Percentiles rank a stretch among this genome's conserved stretches.
Conservation (phyloP, 2,797 vertebrate species). For the Arremon aurantiirostris region DNA sequence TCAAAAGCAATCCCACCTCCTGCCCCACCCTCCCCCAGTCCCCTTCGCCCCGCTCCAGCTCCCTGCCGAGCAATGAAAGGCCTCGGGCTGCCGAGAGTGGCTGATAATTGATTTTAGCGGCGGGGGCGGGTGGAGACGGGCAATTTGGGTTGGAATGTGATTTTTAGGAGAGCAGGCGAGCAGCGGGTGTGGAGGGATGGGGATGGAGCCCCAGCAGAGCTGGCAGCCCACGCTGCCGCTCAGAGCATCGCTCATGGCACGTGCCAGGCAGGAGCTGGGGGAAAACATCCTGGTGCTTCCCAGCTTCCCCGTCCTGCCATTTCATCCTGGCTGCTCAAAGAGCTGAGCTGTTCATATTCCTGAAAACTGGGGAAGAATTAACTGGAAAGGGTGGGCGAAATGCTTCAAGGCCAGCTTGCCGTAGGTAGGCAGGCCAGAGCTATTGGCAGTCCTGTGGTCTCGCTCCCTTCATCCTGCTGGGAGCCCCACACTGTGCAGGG, state of each 20-base stretch:
- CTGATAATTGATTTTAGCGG: constrained; percentile 48
- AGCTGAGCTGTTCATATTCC: neutral
- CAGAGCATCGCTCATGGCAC: neutral
- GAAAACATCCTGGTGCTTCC: neutral
- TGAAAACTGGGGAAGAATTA: neutral
- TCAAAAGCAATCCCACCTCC: constrained; percentile 33
- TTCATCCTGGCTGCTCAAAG: neutral
- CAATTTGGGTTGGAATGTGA: constrained; percentile 60
- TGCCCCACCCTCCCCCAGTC: neutral
- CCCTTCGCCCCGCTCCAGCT: neutral
- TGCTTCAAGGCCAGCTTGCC: neutral
- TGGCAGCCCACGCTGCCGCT: neutral
- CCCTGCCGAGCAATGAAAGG: constrained; percentile 31
- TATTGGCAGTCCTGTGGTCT: accelerated
- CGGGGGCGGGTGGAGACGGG: constrained; percentile 38
- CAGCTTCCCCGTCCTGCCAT: neutral
- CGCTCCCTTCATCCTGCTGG: neutral
- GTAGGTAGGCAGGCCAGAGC: neutral
- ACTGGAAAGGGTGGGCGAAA: neutral
- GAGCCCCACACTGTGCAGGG: accelerated
- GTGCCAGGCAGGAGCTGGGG: neutral
- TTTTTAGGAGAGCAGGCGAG: constrained; percentile 38
- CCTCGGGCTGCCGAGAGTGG: neutral
- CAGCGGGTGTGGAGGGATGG: constrained; percentile 27
- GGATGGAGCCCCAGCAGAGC: constrained; percentile 16